Evolutionary conservation across 2,113 vertebrate species (phyloP).

Genomic region (Ochotona princeps): DNA sequence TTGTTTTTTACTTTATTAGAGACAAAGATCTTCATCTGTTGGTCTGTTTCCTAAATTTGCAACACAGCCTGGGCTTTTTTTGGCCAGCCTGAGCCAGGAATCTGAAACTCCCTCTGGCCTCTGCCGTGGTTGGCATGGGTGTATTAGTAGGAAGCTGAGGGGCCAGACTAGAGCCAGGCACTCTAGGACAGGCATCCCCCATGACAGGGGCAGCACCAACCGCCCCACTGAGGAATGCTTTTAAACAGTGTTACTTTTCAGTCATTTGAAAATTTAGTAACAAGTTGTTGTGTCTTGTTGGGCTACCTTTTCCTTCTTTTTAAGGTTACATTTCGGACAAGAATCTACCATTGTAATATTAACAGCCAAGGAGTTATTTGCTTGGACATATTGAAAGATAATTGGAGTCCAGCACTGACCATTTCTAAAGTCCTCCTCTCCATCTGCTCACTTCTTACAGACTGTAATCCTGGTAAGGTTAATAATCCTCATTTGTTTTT

Average conservation of each 20-base stretch:
- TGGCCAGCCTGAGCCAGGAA: no score
- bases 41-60: no score
- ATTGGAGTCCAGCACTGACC: constrained; percentile 96
- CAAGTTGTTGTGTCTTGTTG: constrained; percentile 3
- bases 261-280: background rate
- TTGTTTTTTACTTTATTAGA: no score
- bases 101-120: no score
- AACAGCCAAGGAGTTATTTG: constrained; percentile 96
- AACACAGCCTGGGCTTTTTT: no score
- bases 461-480: constrained; percentile 96
- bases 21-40: no score
- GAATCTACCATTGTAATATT: constrained; percentile 96
- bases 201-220: no score
- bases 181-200: no score
- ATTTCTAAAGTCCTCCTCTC: constrained; percentile 98
- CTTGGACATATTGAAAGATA: constrained; percentile 95
- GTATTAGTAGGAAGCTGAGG: no score
- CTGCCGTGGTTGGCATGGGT: no score
- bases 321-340: constrained; percentile 94
- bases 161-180: no score
- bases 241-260: background rate
- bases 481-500: background rate
- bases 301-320: constrained; percentile 51
- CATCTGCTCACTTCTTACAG: constrained; percentile 98
- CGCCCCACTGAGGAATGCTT: no score